Conservation (phyloP, 2,797 vertebrate species). For the Hozukius guyotensis region DNA sequence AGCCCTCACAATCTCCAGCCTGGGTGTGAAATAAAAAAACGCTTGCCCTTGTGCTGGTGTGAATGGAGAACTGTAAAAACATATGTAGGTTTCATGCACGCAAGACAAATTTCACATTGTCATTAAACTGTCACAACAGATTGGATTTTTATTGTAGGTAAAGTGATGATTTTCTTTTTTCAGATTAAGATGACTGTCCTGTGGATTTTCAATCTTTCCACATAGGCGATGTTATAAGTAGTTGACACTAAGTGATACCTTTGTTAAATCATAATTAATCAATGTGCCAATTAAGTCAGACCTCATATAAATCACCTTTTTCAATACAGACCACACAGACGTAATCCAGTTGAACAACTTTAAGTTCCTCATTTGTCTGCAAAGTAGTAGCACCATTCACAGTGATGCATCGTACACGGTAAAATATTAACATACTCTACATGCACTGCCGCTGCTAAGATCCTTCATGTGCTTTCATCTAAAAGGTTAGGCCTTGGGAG, state of each 20-base stretch:
- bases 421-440: not conserved
- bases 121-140: not conserved
- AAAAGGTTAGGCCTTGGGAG: not conserved
- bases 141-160: not conserved
- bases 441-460: not conserved
- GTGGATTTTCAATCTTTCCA: not conserved
- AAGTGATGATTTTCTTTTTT: not conserved
- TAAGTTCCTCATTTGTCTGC: not conserved
- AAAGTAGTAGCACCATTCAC: not conserved
- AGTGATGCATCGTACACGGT: not conserved
- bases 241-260: not conserved
- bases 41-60: constrained; percentile 36
- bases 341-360: not conserved
- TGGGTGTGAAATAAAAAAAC: constrained; percentile 55
- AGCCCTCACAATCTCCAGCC: constrained; percentile 42
- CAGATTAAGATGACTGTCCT: not conserved
- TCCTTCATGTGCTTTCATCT: constrained; percentile 6
- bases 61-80: constrained; percentile 26
- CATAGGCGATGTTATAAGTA: not conserved
- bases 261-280: not conserved
- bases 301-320: not conserved
- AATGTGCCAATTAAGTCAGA: not conserved
- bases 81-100: not conserved
- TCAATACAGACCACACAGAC: not conserved
- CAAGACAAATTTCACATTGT: not conserved